A percentile compares a stretch with the other conserved stretches of the same genome.
These are phyloP conservation scores for Busseola fusca DNA, from an alignment of 2,888 invertebrate genomes.

Conservation along the genomic window DNA sequence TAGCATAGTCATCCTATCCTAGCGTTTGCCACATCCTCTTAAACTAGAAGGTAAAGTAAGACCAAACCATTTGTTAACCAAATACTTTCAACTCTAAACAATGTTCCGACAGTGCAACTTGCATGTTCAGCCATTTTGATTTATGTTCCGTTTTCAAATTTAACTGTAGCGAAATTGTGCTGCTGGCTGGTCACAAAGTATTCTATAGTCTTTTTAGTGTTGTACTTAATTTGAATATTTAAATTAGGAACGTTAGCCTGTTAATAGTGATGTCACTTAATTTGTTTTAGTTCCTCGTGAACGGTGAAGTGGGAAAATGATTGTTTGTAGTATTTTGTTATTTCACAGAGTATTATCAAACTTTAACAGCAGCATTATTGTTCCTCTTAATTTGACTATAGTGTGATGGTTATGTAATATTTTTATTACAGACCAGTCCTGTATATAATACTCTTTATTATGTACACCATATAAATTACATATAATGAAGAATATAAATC, in stretches of 20 bases:
- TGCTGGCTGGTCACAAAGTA: constrained; percentile 36
- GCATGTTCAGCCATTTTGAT: constrained; percentile 49
- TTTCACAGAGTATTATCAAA: not conserved
- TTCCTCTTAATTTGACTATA: not conserved
- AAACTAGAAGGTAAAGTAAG: constrained; percentile 23
- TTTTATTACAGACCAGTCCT: not conserved
- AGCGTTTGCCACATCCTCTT: not conserved
- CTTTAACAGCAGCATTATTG: not conserved
- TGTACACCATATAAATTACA: too few species aligned
- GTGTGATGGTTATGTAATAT: not conserved
- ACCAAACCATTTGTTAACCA: constrained; percentile 43
- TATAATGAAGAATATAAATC: too few species aligned
- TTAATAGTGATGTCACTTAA: constrained; percentile 15
- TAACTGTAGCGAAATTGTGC: constrained; percentile 40
- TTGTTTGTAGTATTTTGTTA: not conserved
- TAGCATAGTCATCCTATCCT: not conserved
- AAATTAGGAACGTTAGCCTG: constrained; percentile 28
- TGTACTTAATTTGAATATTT: constrained; percentile 53
- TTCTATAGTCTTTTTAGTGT: constrained; percentile 21
- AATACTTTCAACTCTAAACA: constrained; percentile 42
- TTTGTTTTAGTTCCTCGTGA: constrained; percentile 5
- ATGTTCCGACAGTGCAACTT: constrained; percentile 41
- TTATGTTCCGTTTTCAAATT: constrained; percentile 50
- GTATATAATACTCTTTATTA: too few species aligned
- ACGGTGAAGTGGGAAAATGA: not conserved